A percentile compares a stretch with the other conserved stretches of the same genome.
Conservation (phyloP, 2,888 invertebrate species). For the Hypercompe scribonia region DNA sequence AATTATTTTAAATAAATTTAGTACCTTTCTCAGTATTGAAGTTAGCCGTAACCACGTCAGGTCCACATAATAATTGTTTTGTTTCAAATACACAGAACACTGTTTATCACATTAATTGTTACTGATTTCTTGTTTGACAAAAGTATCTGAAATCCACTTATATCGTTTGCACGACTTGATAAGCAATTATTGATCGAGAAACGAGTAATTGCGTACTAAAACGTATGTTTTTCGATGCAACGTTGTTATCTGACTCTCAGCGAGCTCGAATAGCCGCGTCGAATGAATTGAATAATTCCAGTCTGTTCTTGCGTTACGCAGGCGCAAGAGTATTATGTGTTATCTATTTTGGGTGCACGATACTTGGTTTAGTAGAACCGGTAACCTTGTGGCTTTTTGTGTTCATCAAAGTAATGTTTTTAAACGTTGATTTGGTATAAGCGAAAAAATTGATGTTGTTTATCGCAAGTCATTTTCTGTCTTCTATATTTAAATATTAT, state of each 20-base stretch:
- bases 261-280: not conserved
- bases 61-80: not conserved
- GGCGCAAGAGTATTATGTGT: not conserved
- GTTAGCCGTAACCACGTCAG: not conserved
- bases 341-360: slow-evolving; percentile 1
- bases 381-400: not conserved
- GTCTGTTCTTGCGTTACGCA: not conserved
- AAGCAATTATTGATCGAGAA: not conserved
- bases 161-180: not conserved
- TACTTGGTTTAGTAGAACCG: not conserved
- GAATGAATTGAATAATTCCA: not conserved
- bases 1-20: not conserved
- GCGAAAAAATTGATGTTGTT: too few relatives aligned
- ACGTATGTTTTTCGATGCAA: not conserved
- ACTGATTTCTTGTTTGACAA: not conserved
- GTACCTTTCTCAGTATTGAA: not conserved
- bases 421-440: not conserved
- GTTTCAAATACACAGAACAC: not conserved
- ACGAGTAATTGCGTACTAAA: not conserved
- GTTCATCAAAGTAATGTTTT: not conserved
- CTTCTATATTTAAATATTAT: too few relatives aligned
- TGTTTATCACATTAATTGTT: not conserved
- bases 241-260: not conserved
- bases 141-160: not conserved
- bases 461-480: not conserved